Conservation (phyloP, 2,888 invertebrate genomes). For the Metalampra italica region DNA sequence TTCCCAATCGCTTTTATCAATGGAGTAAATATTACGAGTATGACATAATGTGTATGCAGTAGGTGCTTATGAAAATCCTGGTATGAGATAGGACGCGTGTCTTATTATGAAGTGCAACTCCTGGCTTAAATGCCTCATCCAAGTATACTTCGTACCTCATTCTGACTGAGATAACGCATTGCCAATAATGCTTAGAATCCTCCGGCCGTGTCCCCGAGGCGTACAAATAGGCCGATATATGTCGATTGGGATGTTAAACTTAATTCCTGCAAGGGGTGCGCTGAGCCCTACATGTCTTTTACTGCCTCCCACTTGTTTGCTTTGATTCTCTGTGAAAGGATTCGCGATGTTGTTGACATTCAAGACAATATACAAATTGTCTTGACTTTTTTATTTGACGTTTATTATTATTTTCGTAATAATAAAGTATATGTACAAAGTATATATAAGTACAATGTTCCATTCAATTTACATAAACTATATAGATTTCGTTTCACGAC, state of each 20-base stretch:
- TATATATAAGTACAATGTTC: too few species aligned
- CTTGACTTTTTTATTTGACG: not conserved
- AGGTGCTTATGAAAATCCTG: too few species aligned
- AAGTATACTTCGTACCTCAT: conserved; percentile 4
- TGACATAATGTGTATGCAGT: too few species aligned
- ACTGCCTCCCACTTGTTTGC: conserved; percentile 56
- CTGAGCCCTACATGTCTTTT: conserved; percentile 50
- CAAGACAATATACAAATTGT: not conserved
- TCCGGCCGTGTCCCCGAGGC: conserved; percentile 36
- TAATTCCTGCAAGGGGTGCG: conserved; percentile 68
- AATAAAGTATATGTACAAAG: too few species aligned
- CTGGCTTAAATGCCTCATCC: not conserved
- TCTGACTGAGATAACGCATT: conserved; percentile 16
- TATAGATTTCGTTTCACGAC: too few species aligned
- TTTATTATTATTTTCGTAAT: conserved; percentile 4
- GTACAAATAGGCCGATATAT: conserved; percentile 66
- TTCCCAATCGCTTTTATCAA: too few species aligned
- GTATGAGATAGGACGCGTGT: too few species aligned
- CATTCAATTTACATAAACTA: too few species aligned
- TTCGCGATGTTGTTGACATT: conserved; percentile 13
- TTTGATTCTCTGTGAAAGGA: conserved; percentile 49
- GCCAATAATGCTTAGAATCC: conserved; percentile 47
- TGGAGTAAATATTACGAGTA: too few species aligned
- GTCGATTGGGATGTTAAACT: conserved; percentile 75
- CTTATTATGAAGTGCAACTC: too few species aligned